Conservation (phyloP, 30 jellyfish, hydroid and myxozoan genomes). For the Catostylus mosaicus region DNA sequence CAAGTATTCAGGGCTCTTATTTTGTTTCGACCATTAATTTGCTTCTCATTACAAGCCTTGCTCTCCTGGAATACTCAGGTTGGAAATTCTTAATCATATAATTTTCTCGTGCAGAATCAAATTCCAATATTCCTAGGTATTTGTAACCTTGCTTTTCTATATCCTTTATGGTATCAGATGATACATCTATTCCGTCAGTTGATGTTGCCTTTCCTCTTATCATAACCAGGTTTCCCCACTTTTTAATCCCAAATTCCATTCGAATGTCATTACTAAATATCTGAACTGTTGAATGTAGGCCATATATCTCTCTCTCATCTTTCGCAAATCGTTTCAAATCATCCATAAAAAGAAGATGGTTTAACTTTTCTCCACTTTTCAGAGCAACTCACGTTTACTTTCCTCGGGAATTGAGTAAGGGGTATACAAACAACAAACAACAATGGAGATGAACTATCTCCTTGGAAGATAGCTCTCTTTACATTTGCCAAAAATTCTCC, state of each 20-base stretch:
- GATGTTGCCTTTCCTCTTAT: constrained; percentile 15
- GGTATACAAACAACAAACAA: constrained; percentile 9
- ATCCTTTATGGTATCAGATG: constrained; percentile 13
- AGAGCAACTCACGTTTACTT: constrained; percentile 22
- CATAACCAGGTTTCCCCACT: constrained; percentile 7
- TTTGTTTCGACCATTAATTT: constrained; percentile 26
- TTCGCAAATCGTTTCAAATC: constrained; percentile 19
- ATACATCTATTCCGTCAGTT: too few relatives aligned
- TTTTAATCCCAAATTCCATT: constrained; percentile 10
- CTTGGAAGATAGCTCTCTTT: constrained; percentile 12
- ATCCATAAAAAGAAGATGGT: constrained; percentile 17
- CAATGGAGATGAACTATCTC: constrained; percentile 9
- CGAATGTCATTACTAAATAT: constrained; percentile 6
- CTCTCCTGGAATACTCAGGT: constrained; percentile 16
- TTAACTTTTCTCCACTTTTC: neutral
- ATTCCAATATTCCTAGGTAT: constrained; percentile 3
- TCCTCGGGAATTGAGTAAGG: constrained; percentile 30
- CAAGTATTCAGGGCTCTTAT: constrained; percentile 5
- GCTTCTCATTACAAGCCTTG: constrained; percentile 16
- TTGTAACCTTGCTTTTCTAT: constrained; percentile 3
- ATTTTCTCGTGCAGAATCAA: constrained; percentile 12
- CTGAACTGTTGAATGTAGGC: constrained; percentile 17
- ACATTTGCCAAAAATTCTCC: constrained; percentile 15
- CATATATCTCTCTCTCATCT: constrained; percentile 23
- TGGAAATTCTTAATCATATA: constrained; percentile 7